A percentile compares a stretch with the other conserved stretches of the same genome.
Conservation (phyloP, 2,888 invertebrate genomes). For the Thymelicus sylvestris region DNA sequence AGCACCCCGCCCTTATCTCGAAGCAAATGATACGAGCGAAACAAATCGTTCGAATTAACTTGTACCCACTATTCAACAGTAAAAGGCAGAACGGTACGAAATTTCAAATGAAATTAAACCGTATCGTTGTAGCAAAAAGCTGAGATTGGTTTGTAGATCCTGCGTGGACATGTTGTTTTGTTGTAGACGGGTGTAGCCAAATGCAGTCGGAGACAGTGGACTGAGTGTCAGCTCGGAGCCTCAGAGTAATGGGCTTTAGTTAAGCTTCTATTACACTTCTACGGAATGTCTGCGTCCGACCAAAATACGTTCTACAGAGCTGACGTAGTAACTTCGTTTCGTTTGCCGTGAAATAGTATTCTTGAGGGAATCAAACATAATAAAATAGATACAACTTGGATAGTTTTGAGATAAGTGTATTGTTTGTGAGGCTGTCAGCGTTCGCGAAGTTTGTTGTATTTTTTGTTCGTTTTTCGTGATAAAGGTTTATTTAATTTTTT, state of each 20-base stretch:
- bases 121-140: slow-evolving; percentile 13
- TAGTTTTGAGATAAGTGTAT: not conserved
- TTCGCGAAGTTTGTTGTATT: not conserved
- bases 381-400: not conserved
- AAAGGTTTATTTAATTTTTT: not conserved
- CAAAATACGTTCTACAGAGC: slow-evolving; percentile 7
- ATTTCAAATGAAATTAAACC: slow-evolving; percentile 22
- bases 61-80: slow-evolving; percentile 35
- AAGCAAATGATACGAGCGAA: slow-evolving; percentile 65
- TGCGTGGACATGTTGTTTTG: slow-evolving; percentile 19
- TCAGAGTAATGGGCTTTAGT: slow-evolving; percentile 29
- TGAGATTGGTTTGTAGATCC: slow-evolving; percentile 1
- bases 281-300: slow-evolving; percentile 19
- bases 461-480: not conserved
- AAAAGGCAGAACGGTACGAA: slow-evolving; percentile 20
- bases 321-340: slow-evolving; percentile 15
- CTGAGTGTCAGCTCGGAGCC: slow-evolving; percentile 19
- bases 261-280: slow-evolving; percentile 35
- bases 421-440: not conserved
- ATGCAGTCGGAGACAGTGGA: slow-evolving; percentile 34
- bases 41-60: slow-evolving; percentile 60
- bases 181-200: not conserved
- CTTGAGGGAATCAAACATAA: not conserved
- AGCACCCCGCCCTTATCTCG: slow-evolving; percentile 64
- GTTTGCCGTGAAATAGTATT: not conserved